Base-by-base conservation (phyloP, 2,113 vertebrate species). In the Galeopterus variegatus region DNA sequence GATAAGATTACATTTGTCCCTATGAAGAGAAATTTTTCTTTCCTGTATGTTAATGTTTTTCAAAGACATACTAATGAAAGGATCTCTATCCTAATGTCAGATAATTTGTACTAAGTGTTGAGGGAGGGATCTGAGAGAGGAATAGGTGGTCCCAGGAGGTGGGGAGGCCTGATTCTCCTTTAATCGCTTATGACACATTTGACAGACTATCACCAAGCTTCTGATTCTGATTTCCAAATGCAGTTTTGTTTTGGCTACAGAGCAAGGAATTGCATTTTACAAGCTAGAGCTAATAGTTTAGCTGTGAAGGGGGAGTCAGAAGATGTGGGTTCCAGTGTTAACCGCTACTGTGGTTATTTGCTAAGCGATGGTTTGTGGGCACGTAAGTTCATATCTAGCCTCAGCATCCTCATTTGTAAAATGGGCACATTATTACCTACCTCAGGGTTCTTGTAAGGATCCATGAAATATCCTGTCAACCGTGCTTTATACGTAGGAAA, bases 1-100 rank as follows among this genome's bases (percentile, higher is more conserved):
- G 98, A 98, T 98, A 98, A 98, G 95, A 97, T 98, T 98, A 77
- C 95, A 88, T 72, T 95, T 93, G 33, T 96, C 94, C 95, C 89
- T 76, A 76, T 36, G 45, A 82, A 94, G 97, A 98, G 93, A 2
- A 60, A 36, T 31, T 31, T 92, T 93, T 69, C 72, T 50, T 83
- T 93, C 92, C 92, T 7, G 2, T 84, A 75, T 88, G 64, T 56
- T 97, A 92, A 94, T 98, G 94, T 93, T 98, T 98, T 98, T 97
- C 98, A 97, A 84, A 98, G 98, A 28, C 90, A 33, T 24, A 2
- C 82, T 95, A 75, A 95, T 89, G 88, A 91, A 85, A 93, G 96
- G 81, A 80, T 94, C 73, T 88, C 88, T 93, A 64, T 88, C 50
- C 67, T 60, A 88, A 86, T 17, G 67, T 50, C 81, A 80, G 92